Conservation (phyloP, 1,140 invertebrate genomes). For the Amphibalanus amphitrite region DNA sequence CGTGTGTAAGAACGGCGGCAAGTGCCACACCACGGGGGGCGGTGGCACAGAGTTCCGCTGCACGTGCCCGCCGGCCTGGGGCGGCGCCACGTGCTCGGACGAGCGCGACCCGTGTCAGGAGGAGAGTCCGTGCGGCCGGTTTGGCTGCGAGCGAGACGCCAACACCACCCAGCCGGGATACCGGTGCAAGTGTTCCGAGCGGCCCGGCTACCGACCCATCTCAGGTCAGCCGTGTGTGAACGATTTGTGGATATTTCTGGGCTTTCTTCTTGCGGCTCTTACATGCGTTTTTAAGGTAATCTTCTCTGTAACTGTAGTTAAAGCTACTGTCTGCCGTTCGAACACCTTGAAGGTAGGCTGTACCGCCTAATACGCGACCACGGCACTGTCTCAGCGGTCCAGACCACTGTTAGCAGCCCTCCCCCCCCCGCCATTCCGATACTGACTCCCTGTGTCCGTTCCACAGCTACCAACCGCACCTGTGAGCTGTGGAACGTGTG, state of each 20-base stretch:
- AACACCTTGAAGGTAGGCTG: too few relatives aligned
- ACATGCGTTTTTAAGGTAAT: too few relatives aligned
- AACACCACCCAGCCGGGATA: neutral
- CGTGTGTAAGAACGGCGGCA: conserved; percentile 37
- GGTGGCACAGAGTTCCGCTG: neutral
- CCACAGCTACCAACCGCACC: neutral
- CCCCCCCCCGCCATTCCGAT: too few relatives aligned
- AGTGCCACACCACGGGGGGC: conserved; percentile 14
- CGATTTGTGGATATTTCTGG: too few relatives aligned
- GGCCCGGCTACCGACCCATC: neutral
- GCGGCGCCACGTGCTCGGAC: neutral
- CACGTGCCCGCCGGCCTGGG: neutral
- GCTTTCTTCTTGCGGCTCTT: too few relatives aligned
- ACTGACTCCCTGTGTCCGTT: too few relatives aligned
- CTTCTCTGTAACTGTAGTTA: too few relatives aligned
- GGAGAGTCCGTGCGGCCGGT: neutral
- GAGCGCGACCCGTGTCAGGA: neutral
- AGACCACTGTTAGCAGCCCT: too few relatives aligned
- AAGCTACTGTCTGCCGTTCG: too few relatives aligned
- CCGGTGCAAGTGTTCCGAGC: neutral
- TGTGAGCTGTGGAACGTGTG: neutral
- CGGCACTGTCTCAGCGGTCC: too few relatives aligned
- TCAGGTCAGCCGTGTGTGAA: neutral
- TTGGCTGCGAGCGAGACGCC: neutral
- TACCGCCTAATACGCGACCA: too few relatives aligned